phyloP scores from a whole-genome alignment of 2,888 invertebrate genomes.

The Sarcophaga subvicina region DNA sequence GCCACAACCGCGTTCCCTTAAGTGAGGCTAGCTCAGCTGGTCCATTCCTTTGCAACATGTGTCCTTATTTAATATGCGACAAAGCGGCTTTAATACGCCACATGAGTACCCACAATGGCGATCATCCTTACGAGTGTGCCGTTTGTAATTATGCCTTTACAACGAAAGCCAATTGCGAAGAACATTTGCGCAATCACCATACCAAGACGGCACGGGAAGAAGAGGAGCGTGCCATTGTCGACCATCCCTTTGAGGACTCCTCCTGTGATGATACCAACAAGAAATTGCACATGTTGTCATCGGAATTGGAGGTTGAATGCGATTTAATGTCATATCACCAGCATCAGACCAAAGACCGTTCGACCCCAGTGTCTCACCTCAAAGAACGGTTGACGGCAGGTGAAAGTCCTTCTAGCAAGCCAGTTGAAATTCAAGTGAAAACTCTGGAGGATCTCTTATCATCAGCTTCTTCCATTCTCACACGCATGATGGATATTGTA shows the following conservation, averaged over 20 bases:
- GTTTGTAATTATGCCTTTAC: constrained; percentile 98
- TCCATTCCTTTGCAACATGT: constrained; percentile 96
- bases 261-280: constrained; percentile 87
- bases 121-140: constrained; percentile 96
- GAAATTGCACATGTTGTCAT: constrained; percentile 83
- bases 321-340: constrained; percentile 72
- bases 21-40: constrained; percentile 87
- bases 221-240: constrained; percentile 93
- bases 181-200: constrained; percentile 95
- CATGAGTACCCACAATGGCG: constrained; percentile 97
- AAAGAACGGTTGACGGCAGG: constrained; percentile 82
- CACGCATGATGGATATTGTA: constrained; percentile 76
- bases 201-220: constrained; percentile 93
- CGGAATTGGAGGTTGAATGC: constrained; percentile 79
- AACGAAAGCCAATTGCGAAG: constrained; percentile 98
- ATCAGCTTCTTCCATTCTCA: constrained; percentile 77
- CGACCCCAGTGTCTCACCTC: constrained; percentile 82
- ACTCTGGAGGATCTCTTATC: constrained; percentile 84
- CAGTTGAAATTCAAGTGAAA: constrained; percentile 85
- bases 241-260: constrained; percentile 93
- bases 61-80: constrained; percentile 91
- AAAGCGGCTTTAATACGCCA: constrained; percentile 96
- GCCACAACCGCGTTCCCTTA: constrained; percentile 93
- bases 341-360: constrained; percentile 77
- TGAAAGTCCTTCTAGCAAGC: constrained; percentile 77